Evolutionary conservation across 2,797 vertebrate genomes (phyloP).

Genomic region (Clarias pachynema): DNA sequence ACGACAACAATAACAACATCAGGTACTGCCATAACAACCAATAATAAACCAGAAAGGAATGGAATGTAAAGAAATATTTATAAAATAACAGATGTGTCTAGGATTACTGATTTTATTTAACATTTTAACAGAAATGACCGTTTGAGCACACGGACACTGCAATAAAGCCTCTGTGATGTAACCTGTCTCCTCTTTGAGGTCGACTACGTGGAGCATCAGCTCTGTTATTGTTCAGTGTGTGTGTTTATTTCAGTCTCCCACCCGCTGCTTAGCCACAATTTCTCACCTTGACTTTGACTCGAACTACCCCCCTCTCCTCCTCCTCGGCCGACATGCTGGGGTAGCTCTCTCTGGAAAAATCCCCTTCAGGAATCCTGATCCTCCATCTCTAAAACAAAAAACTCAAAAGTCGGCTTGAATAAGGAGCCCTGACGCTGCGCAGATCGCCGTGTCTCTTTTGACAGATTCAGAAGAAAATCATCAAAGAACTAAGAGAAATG

Average conservation of each 20-base stretch:
- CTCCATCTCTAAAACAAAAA: slow-evolving; percentile 47
- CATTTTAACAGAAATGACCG: neutral
- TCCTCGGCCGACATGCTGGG: slow-evolving; percentile 76
- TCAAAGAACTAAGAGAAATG: slow-evolving; percentile 15
- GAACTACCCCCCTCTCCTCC: slow-evolving; percentile 81
- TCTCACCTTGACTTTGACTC: slow-evolving; percentile 81
- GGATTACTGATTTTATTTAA: neutral
- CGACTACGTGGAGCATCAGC: neutral
- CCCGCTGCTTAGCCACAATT: slow-evolving; percentile 28
- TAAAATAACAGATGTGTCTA: neutral
- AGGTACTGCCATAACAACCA: neutral
- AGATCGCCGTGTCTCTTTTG: neutral
- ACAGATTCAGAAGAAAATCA: slow-evolving; percentile 29
- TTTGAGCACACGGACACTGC: neutral
- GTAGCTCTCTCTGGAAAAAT: slow-evolving; percentile 49
- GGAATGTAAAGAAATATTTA: neutral
- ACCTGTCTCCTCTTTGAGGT: neutral
- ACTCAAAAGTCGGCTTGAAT: slow-evolving; percentile 50
- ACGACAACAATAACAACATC: neutral
- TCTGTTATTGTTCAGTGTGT: slow-evolving; percentile 7
- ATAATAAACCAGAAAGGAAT: neutral
- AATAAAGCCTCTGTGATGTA: too few species aligned
- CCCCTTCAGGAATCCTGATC: slow-evolving; percentile 34
- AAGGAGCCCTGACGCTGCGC: slow-evolving; percentile 35
- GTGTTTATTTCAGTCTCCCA: slow-evolving; percentile 16